Evolutionary conservation across 1,140 invertebrate genomes (phyloP), one percentile per base, ranked within the genome.

Genomic region (Eumaeus atala): DNA sequence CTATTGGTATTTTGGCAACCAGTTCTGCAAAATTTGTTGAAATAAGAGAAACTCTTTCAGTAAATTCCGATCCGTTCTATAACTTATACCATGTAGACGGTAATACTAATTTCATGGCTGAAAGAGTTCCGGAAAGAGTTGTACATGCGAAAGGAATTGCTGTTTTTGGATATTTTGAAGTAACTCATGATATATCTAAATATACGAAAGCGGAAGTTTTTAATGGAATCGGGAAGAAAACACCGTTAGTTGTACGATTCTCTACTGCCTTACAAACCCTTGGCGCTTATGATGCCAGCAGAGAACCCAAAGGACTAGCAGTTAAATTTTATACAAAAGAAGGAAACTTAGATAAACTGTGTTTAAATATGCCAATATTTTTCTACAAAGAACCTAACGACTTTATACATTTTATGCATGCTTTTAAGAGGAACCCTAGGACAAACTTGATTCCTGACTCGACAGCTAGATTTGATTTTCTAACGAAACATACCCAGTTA

Each of bases 91-190:
- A 93, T 59, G 77, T 97, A 44, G 96, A 98, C 77, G 95, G 97
- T 77, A 90, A 97, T 65, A 92, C 95, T 0, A 95, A 97, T 76
- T 97, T 98, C 69, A 91, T 93, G 64, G 83, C 95, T 18, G 97
- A 98, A 81, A 89, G 97, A 49, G 98, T 98, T 63, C 96, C 97
- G 0, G 96, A 98, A 77, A 89, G 97, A 59, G 94, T 98, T 0
- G 96, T 97, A 0, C 96, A 98, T 77, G 96, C 96, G 0, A 98
- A 98, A 87, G 97, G 96, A 67, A 94, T 93, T 42, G 96, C 95
- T 53, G 97, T 96, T 2, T 97, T 97, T 88, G 97, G 97, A 0
- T 97, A 96, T 67, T 97, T 98, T 73, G 95, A 97, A 87, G 93
- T 96, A 4, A 98, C 96, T 0, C 94, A 98, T 69, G 95, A 98